Percentiles rank a stretch among this genome's conserved stretches.
Evolutionary conservation across 2,888 invertebrate genomes (phyloP).

Genomic region (Mesoligia furuncula): DNA sequence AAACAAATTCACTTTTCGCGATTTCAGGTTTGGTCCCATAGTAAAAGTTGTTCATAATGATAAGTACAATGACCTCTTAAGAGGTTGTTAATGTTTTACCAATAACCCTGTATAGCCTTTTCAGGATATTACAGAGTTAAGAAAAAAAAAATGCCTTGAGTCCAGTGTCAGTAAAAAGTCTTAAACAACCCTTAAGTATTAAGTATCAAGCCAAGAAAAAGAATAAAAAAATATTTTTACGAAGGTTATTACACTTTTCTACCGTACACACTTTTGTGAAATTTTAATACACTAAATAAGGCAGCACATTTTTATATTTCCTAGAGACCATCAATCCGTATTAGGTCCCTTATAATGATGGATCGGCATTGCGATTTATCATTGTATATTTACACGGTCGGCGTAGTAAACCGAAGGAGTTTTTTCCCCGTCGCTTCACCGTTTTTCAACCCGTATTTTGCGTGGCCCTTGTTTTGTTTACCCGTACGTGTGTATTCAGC

Average conservation of each 20-base stretch:
- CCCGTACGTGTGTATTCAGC: conserved; percentile 23
- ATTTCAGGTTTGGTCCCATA: too few species aligned
- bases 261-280: background rate
- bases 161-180: background rate
- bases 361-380: conserved; percentile 56
- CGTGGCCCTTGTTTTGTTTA: conserved; percentile 28
- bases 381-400: conserved; percentile 49
- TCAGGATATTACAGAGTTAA: background rate
- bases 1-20: too few species aligned
- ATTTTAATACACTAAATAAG: conserved; percentile 9
- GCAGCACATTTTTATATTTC: conserved; percentile 34
- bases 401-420: conserved; percentile 2
- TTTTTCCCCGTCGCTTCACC: conserved; percentile 9
- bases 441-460: conserved; percentile 42
- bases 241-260: background rate
- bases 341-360: conserved; percentile 59
- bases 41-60: too few species aligned
- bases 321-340: conserved; percentile 56
- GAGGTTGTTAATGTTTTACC: too few species aligned
- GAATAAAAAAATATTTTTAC: background rate
- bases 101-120: too few species aligned
- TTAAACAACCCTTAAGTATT: background rate
- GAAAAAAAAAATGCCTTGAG: background rate
- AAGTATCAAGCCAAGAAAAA: background rate
- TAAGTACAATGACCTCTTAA: too few species aligned